Evolutionary conservation across 2,113 vertebrate genomes (phyloP).

Genomic region (Catharus minimus): DNA sequence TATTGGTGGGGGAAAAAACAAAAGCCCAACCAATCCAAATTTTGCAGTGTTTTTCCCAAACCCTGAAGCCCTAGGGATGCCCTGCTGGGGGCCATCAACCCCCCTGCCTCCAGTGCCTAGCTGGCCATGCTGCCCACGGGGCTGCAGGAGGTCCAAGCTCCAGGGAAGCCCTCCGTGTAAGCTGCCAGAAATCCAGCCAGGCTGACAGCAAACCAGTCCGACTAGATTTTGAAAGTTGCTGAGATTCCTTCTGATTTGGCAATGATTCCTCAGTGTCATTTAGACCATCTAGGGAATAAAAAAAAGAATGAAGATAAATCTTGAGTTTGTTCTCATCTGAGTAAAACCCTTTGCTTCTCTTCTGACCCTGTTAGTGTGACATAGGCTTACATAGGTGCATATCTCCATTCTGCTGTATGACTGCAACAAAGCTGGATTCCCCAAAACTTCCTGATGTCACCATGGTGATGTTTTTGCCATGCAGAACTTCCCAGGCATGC

Average conservation of each 20-base stretch:
- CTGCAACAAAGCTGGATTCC: background rate
- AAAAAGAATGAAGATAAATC: background rate
- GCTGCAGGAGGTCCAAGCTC: background rate
- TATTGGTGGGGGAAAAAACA: background rate
- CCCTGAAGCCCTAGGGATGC: background rate
- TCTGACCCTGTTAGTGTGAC: background rate
- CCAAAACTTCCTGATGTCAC: background rate
- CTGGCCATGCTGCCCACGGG: rapidly evolving
- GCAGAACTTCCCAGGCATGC: background rate
- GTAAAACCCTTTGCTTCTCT: background rate
- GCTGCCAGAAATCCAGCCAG: background rate
- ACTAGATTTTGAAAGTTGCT: background rate
- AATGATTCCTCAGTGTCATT: background rate
- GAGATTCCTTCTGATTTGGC: background rate
- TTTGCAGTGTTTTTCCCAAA: background rate
- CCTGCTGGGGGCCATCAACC: background rate
- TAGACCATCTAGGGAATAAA: background rate
- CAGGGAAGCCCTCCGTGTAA: background rate
- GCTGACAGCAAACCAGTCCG: background rate
- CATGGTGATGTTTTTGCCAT: background rate
- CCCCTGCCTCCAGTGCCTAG: rapidly evolving
- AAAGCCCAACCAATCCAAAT: background rate
- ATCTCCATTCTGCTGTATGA: background rate
- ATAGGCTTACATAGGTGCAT: background rate
- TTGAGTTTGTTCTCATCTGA: background rate